Evolutionary conservation across 2,797 vertebrate genomes (phyloP).

Genomic region (Vespertilio murinus): DNA sequence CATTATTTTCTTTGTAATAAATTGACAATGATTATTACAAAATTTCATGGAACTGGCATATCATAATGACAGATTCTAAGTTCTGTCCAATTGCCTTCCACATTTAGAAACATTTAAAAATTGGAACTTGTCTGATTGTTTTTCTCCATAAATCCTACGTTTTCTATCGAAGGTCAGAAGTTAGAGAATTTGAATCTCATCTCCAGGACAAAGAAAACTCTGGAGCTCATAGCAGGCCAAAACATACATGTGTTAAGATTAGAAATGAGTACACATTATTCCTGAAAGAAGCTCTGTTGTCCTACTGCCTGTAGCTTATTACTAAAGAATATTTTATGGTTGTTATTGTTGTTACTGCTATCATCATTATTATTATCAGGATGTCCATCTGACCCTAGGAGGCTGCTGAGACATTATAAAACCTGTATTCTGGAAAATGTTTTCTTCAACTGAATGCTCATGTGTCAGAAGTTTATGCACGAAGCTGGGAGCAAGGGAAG

Average conservation of each 20-base stretch:
- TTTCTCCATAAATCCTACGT: background rate
- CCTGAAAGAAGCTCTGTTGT: background rate
- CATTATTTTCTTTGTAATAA: background rate
- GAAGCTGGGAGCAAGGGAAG: background rate
- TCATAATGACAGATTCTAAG: background rate
- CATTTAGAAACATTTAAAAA: constrained; percentile 30
- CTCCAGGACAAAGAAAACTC: background rate
- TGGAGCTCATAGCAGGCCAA: background rate
- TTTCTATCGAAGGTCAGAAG: background rate
- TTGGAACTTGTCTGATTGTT: background rate
- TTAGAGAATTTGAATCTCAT: background rate
- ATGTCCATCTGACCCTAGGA: background rate
- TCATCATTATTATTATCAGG: background rate
- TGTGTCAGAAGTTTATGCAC: background rate
- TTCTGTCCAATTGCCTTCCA: background rate
- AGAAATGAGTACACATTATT: background rate
- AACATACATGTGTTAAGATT: background rate
- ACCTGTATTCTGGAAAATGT: background rate
- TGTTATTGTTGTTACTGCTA: background rate
- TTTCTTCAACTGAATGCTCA: background rate
- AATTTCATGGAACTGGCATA: background rate
- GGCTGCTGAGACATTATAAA: background rate
- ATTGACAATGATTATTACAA: constrained; percentile 13
- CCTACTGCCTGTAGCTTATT: background rate
- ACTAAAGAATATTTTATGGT: background rate